Evolutionary conservation across 2,113 vertebrate species (phyloP).

Genomic region (Sebastes schlegelii): DNA sequence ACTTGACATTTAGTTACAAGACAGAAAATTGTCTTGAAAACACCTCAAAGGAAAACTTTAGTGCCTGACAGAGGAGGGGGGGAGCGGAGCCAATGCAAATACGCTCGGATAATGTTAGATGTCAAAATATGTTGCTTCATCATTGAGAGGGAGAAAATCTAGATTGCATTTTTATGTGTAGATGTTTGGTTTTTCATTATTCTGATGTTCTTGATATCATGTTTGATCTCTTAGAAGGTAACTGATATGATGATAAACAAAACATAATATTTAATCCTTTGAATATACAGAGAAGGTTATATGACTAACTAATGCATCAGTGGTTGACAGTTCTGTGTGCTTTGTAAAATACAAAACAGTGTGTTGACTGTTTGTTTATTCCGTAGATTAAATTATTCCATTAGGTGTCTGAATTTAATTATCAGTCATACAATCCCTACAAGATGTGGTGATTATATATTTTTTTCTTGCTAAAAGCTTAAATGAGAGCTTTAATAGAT

Average conservation of each 20-base stretch:
- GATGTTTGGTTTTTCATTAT: constrained; percentile 6
- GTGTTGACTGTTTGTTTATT: background rate
- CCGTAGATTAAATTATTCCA: background rate
- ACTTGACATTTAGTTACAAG: constrained; percentile 80
- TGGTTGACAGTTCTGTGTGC: background rate
- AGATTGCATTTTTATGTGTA: background rate
- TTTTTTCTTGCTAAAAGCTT: background rate
- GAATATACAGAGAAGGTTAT: background rate
- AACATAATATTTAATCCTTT: background rate
- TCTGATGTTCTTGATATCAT: background rate
- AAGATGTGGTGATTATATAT: background rate
- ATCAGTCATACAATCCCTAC: background rate
- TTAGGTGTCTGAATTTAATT: background rate
- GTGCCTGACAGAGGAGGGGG: constrained; percentile 21
- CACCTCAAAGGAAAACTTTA: constrained; percentile 66
- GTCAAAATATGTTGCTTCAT: constrained; percentile 2
- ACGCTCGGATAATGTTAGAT: constrained; percentile 20
- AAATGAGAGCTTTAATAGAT: background rate
- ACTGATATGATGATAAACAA: background rate
- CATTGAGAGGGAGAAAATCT: background rate
- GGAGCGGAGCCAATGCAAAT: constrained; percentile 37
- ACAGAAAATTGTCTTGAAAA: constrained; percentile 76
- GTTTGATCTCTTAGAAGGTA: background rate
- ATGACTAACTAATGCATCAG: background rate
- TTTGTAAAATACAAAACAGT: background rate